Percentiles rank a stretch among this genome's conserved stretches.
Conservation (phyloP, 2,797 vertebrate species). For the Lithobates pipiens region DNA sequence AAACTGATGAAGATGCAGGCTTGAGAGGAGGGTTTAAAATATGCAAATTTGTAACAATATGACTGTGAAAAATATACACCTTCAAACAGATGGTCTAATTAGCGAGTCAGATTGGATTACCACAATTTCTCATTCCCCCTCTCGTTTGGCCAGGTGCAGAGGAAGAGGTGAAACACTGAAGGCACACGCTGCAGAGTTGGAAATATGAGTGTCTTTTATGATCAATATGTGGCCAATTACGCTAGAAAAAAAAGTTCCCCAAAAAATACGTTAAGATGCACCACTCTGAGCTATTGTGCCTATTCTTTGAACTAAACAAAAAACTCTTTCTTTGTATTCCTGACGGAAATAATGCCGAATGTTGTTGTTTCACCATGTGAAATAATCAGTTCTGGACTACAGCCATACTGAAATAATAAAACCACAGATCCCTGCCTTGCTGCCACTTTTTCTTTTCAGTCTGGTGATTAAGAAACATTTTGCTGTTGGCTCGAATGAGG, state of each 20-base stretch:
- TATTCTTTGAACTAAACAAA: constrained; percentile 67
- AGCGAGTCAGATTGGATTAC: constrained; percentile 54
- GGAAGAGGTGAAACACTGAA: constrained; percentile 51
- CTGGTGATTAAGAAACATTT: constrained; percentile 59
- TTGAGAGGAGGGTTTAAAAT: constrained; percentile 12
- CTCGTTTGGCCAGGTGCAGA: constrained; percentile 51
- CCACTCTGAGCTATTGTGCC: constrained; percentile 55
- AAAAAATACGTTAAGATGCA: constrained; percentile 54
- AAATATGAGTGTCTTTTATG: constrained; percentile 60
- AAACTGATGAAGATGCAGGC: constrained; percentile 10
- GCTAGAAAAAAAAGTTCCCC: constrained; percentile 48
- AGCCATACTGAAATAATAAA: constrained; percentile 69
- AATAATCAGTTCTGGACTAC: constrained; percentile 71
- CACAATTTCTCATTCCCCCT: constrained; percentile 27
- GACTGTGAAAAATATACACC: constrained; percentile 52
- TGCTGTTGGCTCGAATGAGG: constrained; percentile 44
- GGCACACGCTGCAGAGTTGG: constrained; percentile 50
- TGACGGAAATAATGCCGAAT: constrained; percentile 65
- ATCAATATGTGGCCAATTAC: constrained; percentile 64
- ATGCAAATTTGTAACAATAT: constrained; percentile 44
- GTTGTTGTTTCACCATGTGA: constrained; percentile 70
- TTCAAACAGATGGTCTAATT: constrained; percentile 60
- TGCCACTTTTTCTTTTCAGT: constrained; percentile 51
- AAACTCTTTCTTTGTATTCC: constrained; percentile 69
- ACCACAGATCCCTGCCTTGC: constrained; percentile 63